Base-by-base conservation (phyloP, 2,797 vertebrate species). In the Gymnothorax reevesii region DNA sequence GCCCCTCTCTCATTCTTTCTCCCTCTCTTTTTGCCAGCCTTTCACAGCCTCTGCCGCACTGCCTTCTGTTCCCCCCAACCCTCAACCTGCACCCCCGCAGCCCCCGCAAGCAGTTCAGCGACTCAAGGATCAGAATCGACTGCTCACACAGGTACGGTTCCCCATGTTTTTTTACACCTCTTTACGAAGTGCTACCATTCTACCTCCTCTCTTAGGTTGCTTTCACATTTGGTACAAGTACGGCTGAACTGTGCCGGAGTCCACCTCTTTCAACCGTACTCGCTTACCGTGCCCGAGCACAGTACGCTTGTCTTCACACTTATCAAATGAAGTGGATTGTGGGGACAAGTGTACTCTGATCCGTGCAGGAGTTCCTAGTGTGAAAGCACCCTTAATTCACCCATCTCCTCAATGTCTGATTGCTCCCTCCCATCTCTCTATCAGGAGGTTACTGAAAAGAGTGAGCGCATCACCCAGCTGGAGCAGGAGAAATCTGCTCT, bases 111-210 rank as follows among this genome's bases (percentile, higher is more conserved):
- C 97, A 91, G 95, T 98, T 89, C 95, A 95, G 87, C 97, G 98
- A 95, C 94, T 99, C 91, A 99, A 99, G 91, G 98, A 99, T 83
- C 98, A 99, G 94, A 99, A 99, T 90, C 93, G 97, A 4, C 97
- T 98, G 0, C 98, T 99, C 89, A 99, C 98, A 64, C 97, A 98
- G 97, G 98, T 98, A 42, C 64, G 77, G 73, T 66, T 69, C 42
- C 9, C 25, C 4, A 7, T 5, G 7, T 15, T 17, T 15, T 25
- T 5, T 4, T 52, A 82, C 52, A 52, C 59, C 7, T 86, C 33
- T 52, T n/a, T 33, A 59, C 27, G 60, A 3, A n/a, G 20, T 55
- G 33, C 54, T 75, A 12, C 20, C 66, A 57, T 9, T 60, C 42
- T 20, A 57, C 22, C 15, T 57, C 79, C 79, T 57, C 52, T n/a